Base-by-base conservation (phyloP, 2,113 vertebrate species). In the Cranoglanis bouderius region DNA sequence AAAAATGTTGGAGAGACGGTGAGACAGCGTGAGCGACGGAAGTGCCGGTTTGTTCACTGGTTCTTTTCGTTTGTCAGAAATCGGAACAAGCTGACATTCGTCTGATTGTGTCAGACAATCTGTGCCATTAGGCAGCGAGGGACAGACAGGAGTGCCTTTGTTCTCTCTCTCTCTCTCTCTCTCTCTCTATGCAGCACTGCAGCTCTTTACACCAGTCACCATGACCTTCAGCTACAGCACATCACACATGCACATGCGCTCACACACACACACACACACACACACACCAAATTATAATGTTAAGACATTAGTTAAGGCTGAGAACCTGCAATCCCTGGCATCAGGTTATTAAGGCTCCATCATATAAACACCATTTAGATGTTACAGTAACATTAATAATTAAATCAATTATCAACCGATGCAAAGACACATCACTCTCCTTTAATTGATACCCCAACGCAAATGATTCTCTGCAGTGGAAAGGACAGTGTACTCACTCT, bases 91-190 rank as follows among this genome's bases (percentile, higher is more conserved):
- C 65, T 88, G 55, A 86, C 84, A 83, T 89, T 72, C 24, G 59
- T 91, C 82, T 88, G 77, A 90, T 55, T 67, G 32, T 77, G 80
- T 59, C 80, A 81, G 51, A 38, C 86, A 70, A 63, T 85, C 55
- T 80, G 75, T 49, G 38, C 75, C 75, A 80, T 90, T 85, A 85
- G 55, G 38, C 82, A 51, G 49, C 40, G 18, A 82, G 43, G 67
- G 46, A 86, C 61, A 77, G 77, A 90, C 46, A 78, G 53, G 65
- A 89, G 70, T 12, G 43, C n/a, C 78, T 88, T 90, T 90, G 86
- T 90, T 88, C 86, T 51, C 65, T 70, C 57, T 85, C 14, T 43
- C 43, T 87, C 46, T 57, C 43, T 51, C 55, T 24, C 9, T 86
- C 14, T 53, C 55, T 35, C 80, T 72, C 32, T 77, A 19, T 67